Base-by-base conservation (phyloP, 2,888 invertebrate species). In the Diplazon laetatorius region DNA sequence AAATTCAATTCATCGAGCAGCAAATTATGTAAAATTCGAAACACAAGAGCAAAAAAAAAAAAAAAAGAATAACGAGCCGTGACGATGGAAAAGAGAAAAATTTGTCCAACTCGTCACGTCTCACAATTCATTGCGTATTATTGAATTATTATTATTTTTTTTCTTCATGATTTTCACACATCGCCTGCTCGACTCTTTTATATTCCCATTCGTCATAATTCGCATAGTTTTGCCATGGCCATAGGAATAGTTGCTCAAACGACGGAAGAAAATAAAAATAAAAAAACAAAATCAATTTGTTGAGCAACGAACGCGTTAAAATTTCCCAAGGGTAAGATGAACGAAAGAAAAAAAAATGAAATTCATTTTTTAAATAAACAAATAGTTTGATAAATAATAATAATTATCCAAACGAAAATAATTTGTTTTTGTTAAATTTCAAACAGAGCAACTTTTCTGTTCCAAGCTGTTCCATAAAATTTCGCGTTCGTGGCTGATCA, bases 211-310 rank as follows among this genome's bases (percentile, higher is more conserved):
- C 48, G 42, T 42, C 48, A 35, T 35, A 8, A 52, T 66, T 63
- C 39, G 25, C 30, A 55, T 73, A 16, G 57, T 70, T 52, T 60
- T 68, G 57, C 57, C 37, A 57, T 76, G 76, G 78, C 6, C 65
- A 35, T 78, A 82, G 71, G 69, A 75, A 78, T 82, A 81, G 81
- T 81, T 81, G 76, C 81, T 81, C 76, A 80, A 78, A 66, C 39
- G 52, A n/a, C n/a, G n/a, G n/a, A n/a, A 79, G 42, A 39, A 59
- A 63, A 77, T 42, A 59, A 73, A 79, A 10, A 39, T 55, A 73
- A 46, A 73, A 63, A 57, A 68, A 63, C n/a, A n/a, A n/a, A n/a
- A n/a, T n/a, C n/a, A 65, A 55, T 72, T 62, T 76, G 75, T 66
- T 70, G 78, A 76, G 66, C 52, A 60, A 66, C 42, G 48, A 66